Percentiles rank a stretch among this genome's conserved stretches.
Evolutionary conservation across 2,888 invertebrate species (phyloP).

Genomic region (Athalia circularis): DNA sequence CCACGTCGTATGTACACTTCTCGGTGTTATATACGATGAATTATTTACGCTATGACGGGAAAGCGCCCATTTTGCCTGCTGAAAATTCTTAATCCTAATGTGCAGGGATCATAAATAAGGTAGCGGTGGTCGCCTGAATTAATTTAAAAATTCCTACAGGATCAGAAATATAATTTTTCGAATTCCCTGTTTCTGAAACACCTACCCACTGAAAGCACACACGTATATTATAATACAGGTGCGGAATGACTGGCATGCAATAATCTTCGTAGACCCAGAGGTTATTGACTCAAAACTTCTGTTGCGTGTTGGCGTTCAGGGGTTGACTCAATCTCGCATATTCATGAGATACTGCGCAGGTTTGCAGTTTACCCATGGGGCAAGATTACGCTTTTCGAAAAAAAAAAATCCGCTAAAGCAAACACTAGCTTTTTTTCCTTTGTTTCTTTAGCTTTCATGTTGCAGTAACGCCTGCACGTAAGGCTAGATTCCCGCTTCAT

Average conservation of each 20-base stretch:
- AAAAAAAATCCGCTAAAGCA: no score
- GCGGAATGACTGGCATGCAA: constrained; percentile 3
- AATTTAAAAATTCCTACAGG: constrained; percentile 14
- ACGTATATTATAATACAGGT: no score
- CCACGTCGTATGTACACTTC: background rate
- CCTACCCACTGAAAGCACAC: no score
- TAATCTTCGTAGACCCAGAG: background rate
- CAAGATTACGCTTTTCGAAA: constrained; percentile 13
- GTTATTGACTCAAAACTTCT: constrained; percentile 28
- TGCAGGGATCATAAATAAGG: constrained; percentile 1
- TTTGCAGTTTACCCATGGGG: background rate
- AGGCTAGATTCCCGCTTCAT: no score
- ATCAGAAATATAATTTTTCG: constrained; percentile 8
- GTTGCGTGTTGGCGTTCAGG: constrained; percentile 23
- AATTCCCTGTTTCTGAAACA: constrained; percentile 4
- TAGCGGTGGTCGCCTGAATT: constrained; percentile 1
- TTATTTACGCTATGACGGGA: background rate
- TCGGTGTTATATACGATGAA: constrained; percentile 10
- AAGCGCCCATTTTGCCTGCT: background rate
- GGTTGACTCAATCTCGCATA: constrained; percentile 32
- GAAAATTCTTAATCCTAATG: constrained; percentile 19
- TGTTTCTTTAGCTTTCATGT: no score
- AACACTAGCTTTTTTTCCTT: no score
- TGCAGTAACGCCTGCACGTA: no score
- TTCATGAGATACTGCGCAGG: constrained; percentile 21